Base-by-base conservation (phyloP, 2,797 vertebrate genomes). In the Podarcis siculus region DNA sequence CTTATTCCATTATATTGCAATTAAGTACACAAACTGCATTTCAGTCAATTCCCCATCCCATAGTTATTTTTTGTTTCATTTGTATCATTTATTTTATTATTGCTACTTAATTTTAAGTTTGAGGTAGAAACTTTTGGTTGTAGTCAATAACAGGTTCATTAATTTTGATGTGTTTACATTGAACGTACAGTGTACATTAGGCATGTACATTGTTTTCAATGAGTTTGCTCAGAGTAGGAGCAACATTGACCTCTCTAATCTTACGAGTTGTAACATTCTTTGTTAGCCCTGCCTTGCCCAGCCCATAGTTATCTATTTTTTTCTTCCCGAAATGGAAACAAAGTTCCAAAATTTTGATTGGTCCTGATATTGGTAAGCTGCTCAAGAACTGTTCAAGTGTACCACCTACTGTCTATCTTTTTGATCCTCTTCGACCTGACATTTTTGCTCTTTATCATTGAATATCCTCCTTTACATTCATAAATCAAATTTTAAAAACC, bases 371-470 rank as follows among this genome's bases (percentile, higher is more conserved):
- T 15, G 8, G 15, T 75, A 49, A 75, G n/a, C 73, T 66, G 13
- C 3, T 75, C 86, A 87, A n/a, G 27, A 19, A 61, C 39, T 95
- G 88, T 82, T n/a, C 30, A 0, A 95, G 91, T 94, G 39, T 95
- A 90, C 93, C 92, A 92, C 86, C 92, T 95, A 88, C 77, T 93
- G 90, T 90, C 61, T 76, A 10, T 25, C 61, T 67, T 66, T 30
- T 37, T 42, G 49, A 67, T 84, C 35, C 72, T 91, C 39, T 30
- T 85, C 78, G 67, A 72, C 73, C 67, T 89, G 37, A 89, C 82
- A 84, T 37, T 80, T 88, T 85, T 82, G 17, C 91, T 9, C 23
- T 37, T 80, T 0, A 8, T 35, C 32, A 58, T 87, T 10, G 84
- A 0, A 23, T 79, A 19, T 32, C 12, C 58, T 82, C 58, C 27